Evolutionary conservation across 2,797 vertebrate species (phyloP), one percentile per base, ranked within the genome.

Genomic region (Buphagus erythrorhynchus): DNA sequence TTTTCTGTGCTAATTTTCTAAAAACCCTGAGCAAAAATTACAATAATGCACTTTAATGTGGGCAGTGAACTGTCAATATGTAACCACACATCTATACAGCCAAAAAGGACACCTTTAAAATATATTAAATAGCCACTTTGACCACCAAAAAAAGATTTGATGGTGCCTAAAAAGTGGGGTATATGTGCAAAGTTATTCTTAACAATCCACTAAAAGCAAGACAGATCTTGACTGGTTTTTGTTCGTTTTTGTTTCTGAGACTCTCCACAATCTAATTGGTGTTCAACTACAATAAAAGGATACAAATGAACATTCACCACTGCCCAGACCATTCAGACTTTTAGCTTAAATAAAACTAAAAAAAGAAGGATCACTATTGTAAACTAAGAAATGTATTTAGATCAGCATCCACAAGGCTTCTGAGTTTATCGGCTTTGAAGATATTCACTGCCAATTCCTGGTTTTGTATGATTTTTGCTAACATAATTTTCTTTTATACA

Each of bases 11-110:
- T 98, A 98, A 97, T 98, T 98, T 98, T 98, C 98, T 98, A 98
- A 98, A 99, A 99, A 99, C 99, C 99, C 99, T 99, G 99, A 99
- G 99, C 99, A 99, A 99, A 99, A 98, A 98, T 98, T 98, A 98
- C 98, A 98, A 99, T 99, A 99, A 99, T 99, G 98, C 98, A 99
- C 99, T 99, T 99, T 98, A 99, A 98, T 98, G 97, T 98, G 98
- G 98, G 98, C 98, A 99, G 98, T 99, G 98, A 98, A 98, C 98
- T 98, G 98, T 99, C 98, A 98, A 97, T 98, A 98, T 98, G 98
- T 98, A 98, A 98, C 98, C 98, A 98, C 98, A 98, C 98, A 95
- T 97, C 97, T 98, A 97, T 97, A 98, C 97, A 98, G 97, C 97
- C 97, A 95, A 95, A 95, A 97, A 98, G 97, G 97, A 98, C 97